phyloP scores from a whole-genome alignment of 2,113 vertebrate species.

The Vanacampus margaritifer region DNA sequence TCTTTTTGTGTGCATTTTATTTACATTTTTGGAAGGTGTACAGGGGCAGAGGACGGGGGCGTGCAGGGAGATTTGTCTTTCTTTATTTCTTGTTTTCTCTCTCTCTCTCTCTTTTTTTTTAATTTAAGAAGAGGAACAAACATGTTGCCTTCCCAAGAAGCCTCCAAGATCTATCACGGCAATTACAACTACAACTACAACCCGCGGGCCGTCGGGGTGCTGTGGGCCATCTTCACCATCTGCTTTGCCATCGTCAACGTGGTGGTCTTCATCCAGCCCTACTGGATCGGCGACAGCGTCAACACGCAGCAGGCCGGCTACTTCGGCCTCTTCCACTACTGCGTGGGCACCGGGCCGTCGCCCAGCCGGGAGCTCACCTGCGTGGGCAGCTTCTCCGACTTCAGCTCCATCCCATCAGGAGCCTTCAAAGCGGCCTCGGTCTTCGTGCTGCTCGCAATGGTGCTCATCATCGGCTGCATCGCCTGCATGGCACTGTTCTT shows the following conservation, averaged over 20 bases:
- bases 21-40: constrained; percentile 9
- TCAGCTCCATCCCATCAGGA: constrained; percentile 91
- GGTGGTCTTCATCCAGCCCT: constrained; percentile 96
- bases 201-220: constrained; percentile 88
- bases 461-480: constrained; percentile 94
- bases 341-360: constrained; percentile 84
- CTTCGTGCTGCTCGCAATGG: constrained; percentile 96
- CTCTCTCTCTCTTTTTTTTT: not conserved
- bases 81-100: not conserved
- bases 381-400: constrained; percentile 91
- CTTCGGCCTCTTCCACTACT: constrained; percentile 97
- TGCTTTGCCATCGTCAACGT: constrained; percentile 98
- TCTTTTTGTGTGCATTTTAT: not conserved
- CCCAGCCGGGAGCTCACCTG: constrained; percentile 87
- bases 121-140: constrained; percentile 38
- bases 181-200: constrained; percentile 92
- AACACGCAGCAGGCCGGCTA: constrained; percentile 91
- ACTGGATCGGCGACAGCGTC: constrained; percentile 97
- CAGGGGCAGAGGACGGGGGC: constrained; percentile 12
- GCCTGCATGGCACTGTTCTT: constrained; percentile 95
- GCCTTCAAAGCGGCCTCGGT: constrained; percentile 92
- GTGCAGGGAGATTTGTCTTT: constrained; percentile 3
- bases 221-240: constrained; percentile 98
- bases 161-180: constrained; percentile 94
- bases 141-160: constrained; percentile 96